Conservation (phyloP, 2,797 vertebrate genomes). For the Onychomys arenicola region DNA sequence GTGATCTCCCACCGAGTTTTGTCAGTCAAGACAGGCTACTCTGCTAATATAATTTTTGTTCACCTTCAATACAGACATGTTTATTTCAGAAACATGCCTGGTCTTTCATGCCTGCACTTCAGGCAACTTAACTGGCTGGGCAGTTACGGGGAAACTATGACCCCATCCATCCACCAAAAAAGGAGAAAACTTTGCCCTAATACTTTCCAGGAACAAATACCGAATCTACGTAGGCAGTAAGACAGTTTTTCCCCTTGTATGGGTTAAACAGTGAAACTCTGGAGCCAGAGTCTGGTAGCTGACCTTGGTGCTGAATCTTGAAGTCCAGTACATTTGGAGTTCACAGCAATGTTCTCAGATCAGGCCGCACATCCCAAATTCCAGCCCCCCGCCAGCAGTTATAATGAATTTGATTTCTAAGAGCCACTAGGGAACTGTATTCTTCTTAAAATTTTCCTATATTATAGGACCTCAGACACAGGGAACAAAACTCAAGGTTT, state of each 20-base stretch:
- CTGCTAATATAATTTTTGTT: slow-evolving; percentile 32
- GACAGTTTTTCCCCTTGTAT: not conserved
- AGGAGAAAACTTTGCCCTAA: not conserved
- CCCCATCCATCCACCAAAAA: too few relatives aligned
- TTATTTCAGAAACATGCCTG: not conserved
- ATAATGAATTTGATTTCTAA: not conserved
- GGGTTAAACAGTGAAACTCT: slow-evolving; percentile 1
- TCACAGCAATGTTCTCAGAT: not conserved
- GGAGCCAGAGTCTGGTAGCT: not conserved
- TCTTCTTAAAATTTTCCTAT: slow-evolving; percentile 44
- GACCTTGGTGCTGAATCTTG: slow-evolving; percentile 65
- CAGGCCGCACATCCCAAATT: not conserved
- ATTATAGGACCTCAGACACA: not conserved
- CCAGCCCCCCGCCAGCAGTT: not conserved
- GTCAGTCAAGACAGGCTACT: not conserved
- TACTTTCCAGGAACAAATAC: slow-evolving; percentile 27
- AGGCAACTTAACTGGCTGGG: not conserved
- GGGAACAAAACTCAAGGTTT: not conserved
- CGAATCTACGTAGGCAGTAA: not conserved
- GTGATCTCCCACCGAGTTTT: not conserved
- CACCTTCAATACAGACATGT: not conserved
- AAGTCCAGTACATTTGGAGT: not conserved
- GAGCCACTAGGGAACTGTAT: not conserved
- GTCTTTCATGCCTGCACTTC: not conserved
- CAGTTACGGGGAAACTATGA: not conserved